Base-by-base conservation (phyloP, 2,113 vertebrate species). In the Microcebus murinus region DNA sequence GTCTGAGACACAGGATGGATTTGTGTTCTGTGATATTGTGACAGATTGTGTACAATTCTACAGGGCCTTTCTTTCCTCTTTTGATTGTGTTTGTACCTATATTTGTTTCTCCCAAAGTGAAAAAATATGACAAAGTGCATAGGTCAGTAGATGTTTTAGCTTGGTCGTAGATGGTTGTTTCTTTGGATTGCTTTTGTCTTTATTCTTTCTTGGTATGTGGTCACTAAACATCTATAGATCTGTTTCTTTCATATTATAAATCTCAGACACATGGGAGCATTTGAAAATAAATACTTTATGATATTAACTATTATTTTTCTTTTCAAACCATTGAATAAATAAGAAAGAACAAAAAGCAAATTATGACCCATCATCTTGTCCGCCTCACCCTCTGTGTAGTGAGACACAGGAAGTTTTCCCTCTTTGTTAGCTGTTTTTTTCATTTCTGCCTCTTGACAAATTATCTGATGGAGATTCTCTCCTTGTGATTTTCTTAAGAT, bases 261-360 rank as follows among this genome's bases (percentile, higher is more conserved):
- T 81, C n/a, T 91, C 59, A 71, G 34, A 39, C 4, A 39, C 21
- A 55, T 61, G 50, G 25, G 7, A 17, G 18, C 74, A 89, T 45
- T 94, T 94, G 65, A 89, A 59, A 70, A 68, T 67, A 92, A 97
- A 84, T 97, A 5, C 9, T 9, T 91, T 39, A 18, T 65, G 29
- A 70, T 70, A 84, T 48, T 94, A 20, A 7, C 21, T 63, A 36
- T 76, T 95, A 0, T 15, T 74, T 59, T 92, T 91, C 25, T 95
- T 70, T 91, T 65, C 57, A 88, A 81, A 67, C n/a, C 27, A 89
- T 65, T 42, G 17, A 82, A 21, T 68, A 77, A 92, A 48, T 79
- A 94, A 73, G 29, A 91, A 21, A 6, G 39, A 80, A 79, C 18
- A 82, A 80, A 94, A 87, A 76, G 31, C 36, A 85, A 59, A 52